These are phyloP conservation scores for Mimumesa dahlbomi DNA, from an alignment of 2,888 invertebrate genomes.

Conservation along the genomic window DNA sequence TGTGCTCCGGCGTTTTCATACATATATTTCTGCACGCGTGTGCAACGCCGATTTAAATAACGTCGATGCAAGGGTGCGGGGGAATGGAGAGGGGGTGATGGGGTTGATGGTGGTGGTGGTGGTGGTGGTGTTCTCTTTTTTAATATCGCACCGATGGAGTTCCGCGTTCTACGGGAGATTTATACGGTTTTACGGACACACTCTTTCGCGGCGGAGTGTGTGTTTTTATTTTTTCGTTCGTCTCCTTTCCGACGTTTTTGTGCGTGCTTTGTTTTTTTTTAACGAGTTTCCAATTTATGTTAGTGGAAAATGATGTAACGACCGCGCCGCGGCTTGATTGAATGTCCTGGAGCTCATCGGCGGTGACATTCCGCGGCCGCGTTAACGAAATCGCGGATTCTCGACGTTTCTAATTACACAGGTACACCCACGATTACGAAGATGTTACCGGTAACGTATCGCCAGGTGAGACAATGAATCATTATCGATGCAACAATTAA, in stretches of 20 bases:
- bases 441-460: slow-evolving; percentile 52
- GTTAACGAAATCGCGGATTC: slow-evolving; percentile 39
- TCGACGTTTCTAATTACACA: slow-evolving; percentile 39
- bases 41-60: not conserved
- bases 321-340: slow-evolving; percentile 30
- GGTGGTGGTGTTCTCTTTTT: too few species aligned
- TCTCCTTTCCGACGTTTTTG: too few species aligned
- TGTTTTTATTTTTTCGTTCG: too few species aligned
- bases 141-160: slow-evolving; percentile 5
- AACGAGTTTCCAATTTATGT: slow-evolving; percentile 22
- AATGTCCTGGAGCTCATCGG: slow-evolving; percentile 18
- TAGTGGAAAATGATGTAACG: slow-evolving; percentile 38
- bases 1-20: not conserved
- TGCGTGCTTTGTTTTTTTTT: too few species aligned
- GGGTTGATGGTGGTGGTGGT: too few species aligned
- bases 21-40: not conserved
- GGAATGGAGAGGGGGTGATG: too few species aligned
- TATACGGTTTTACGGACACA: slow-evolving; percentile 15
- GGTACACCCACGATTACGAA: slow-evolving; percentile 41
- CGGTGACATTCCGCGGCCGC: slow-evolving; percentile 18
- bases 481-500: slow-evolving; percentile 59
- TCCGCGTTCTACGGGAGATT: not conserved
- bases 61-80: too few species aligned
- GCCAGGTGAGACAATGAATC: slow-evolving; percentile 60
- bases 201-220: slow-evolving; percentile 8